Conservation (phyloP, 2,888 invertebrate genomes). For the Agrochola lychnidis region DNA sequence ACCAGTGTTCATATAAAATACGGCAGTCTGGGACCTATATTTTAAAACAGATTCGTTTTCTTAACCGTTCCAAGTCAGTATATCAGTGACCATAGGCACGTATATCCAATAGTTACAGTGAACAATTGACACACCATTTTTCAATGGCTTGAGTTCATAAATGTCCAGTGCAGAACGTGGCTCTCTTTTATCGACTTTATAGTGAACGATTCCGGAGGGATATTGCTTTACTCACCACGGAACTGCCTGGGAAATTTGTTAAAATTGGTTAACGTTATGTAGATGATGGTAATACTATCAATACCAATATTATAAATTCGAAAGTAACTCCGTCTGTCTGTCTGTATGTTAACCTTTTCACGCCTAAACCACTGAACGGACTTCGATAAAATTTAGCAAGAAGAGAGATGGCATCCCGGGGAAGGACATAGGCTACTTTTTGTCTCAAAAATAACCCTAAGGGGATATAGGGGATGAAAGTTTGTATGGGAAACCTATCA, state of each 20-base stretch:
- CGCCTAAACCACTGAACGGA: too few relatives aligned
- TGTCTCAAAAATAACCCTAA: too few relatives aligned
- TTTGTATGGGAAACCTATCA: too few relatives aligned
- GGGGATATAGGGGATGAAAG: too few relatives aligned
- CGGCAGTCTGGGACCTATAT: not conserved
- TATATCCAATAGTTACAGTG: constrained; percentile 52
- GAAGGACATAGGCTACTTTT: too few relatives aligned
- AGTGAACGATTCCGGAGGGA: constrained; percentile 44
- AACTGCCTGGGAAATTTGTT: constrained; percentile 12
- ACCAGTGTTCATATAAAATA: constrained; percentile 14
- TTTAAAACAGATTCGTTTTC: constrained; percentile 26
- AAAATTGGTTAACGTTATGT: constrained; percentile 25
- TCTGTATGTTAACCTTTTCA: too few relatives aligned
- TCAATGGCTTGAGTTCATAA: constrained; percentile 60
- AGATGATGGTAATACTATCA: constrained; percentile 28
- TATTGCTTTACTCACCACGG: constrained; percentile 32
- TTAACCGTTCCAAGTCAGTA: constrained; percentile 9
- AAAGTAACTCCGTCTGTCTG: too few relatives aligned
- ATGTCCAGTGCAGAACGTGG: constrained; percentile 54
- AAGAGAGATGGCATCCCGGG: too few relatives aligned
- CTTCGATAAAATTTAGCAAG: too few relatives aligned
- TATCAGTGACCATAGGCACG: constrained; percentile 38
- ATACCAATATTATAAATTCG: too few relatives aligned
- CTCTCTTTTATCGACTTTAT: constrained; percentile 54
- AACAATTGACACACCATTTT: constrained; percentile 58